These are phyloP conservation scores for Diorhabda sublineata DNA, from an alignment of 1,140 invertebrate species.

Conservation along the genomic window DNA sequence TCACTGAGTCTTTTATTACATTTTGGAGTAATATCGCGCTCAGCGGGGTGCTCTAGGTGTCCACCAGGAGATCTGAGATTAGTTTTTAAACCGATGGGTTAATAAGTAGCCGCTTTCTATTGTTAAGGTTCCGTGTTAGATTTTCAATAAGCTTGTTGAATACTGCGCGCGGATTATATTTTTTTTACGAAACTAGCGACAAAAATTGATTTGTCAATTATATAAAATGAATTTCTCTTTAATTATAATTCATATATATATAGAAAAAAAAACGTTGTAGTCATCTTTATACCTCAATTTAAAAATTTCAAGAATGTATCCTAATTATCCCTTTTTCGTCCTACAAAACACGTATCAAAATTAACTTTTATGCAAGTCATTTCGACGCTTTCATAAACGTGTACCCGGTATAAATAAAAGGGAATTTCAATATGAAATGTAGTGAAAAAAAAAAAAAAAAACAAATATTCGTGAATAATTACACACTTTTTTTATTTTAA, in stretches of 20 bases:
- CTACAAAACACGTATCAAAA: slow-evolving; percentile 2
- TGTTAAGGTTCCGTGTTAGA: background rate
- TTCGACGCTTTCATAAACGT: background rate
- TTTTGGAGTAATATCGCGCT: slow-evolving; percentile 1
- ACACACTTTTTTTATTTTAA: no score
- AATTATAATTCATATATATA: no score
- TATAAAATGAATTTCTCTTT: no score
- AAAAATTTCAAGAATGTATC: background rate
- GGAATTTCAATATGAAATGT: background rate
- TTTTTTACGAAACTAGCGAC: no score
- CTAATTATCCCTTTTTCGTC: background rate
- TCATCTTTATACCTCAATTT: slow-evolving; percentile 2
- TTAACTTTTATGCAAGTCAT: background rate
- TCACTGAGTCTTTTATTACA: background rate
- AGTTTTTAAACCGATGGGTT: background rate
- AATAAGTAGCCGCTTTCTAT: slow-evolving; percentile 2
- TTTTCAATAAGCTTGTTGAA: background rate
- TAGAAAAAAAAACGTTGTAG: background rate
- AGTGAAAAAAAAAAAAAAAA: no score
- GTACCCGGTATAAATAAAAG: background rate
- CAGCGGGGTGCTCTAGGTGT: background rate
- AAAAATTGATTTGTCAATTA: no score
- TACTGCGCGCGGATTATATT: no score
- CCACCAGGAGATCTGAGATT: background rate
- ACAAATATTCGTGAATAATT: no score